Evolutionary conservation across 1,140 invertebrate species (phyloP).

Genomic region (Hylaeus anthracinus): DNA sequence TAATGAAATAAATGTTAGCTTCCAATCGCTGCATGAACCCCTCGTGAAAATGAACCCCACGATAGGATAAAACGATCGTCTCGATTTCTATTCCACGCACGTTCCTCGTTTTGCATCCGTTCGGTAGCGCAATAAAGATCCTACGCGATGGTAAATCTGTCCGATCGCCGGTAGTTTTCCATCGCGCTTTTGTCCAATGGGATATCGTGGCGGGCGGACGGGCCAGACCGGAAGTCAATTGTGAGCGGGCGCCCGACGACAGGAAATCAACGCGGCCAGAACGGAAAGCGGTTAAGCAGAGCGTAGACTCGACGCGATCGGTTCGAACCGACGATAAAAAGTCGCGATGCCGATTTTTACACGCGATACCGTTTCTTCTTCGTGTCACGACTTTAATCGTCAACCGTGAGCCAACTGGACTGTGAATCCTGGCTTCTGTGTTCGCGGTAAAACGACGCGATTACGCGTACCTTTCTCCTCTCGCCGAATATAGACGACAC

Average conservation of each 20-base stretch:
- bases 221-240: slow-evolving; percentile 57
- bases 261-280: slow-evolving; percentile 57
- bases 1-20: too few species aligned
- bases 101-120: background rate
- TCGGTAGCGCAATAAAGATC: background rate
- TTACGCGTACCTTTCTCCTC: too few species aligned
- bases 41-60: too few species aligned
- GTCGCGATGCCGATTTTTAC: background rate
- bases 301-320: slow-evolving; percentile 44
- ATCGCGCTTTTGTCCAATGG: slow-evolving; percentile 44
- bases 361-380: slow-evolving; percentile 22
- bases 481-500: too few species aligned
- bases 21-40: too few species aligned
- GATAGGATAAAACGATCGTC: background rate
- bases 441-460: background rate
- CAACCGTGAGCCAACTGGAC: slow-evolving; percentile 44
- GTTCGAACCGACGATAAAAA: slow-evolving; percentile 19
- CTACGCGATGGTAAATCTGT: background rate
- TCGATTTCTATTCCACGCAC: background rate
- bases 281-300: slow-evolving; percentile 66
- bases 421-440: slow-evolving; percentile 43
- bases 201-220: slow-evolving; percentile 2
- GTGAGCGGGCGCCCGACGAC: slow-evolving; percentile 50
- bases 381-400: slow-evolving; percentile 27
- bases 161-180: slow-evolving; percentile 10